A percentile compares a stretch with the other conserved stretches of the same genome.
Conservation (phyloP, 2,888 invertebrate species). For the Anodontia alba region DNA sequence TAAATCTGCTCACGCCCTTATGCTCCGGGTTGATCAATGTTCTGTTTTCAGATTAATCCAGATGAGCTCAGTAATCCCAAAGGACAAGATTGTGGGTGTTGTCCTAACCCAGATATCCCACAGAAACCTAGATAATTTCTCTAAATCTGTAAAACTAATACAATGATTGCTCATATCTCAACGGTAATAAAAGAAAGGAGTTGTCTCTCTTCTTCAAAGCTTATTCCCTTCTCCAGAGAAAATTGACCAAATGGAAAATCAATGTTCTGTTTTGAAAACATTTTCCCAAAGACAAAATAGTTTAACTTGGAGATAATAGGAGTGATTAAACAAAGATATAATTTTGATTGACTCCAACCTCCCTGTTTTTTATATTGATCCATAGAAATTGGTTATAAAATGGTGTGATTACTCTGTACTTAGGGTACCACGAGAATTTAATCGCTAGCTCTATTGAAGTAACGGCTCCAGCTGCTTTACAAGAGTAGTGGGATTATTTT, state of each 20-base stretch:
- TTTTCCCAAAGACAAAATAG: slow-evolving; percentile 10
- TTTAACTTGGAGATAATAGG: not conserved
- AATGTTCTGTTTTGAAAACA: not conserved
- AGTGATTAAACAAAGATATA: not conserved
- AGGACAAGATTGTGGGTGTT: too few relatives aligned
- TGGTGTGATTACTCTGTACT: not conserved
- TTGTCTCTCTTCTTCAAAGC: not conserved
- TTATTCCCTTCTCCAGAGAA: too few relatives aligned
- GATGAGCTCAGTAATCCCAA: too few relatives aligned
- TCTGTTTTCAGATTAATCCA: too few relatives aligned
- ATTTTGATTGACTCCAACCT: not conserved
- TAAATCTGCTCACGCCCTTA: too few relatives aligned
- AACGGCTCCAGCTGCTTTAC: not conserved
- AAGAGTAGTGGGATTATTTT: not conserved
- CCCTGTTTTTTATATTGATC: slow-evolving; percentile 5
- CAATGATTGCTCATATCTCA: not conserved
- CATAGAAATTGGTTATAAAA: slow-evolving; percentile 5
- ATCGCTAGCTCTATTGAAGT: not conserved
- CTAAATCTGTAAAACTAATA: not conserved
- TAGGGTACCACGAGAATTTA: not conserved
- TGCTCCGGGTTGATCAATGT: too few relatives aligned
- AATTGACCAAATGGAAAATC: slow-evolving; percentile 16
- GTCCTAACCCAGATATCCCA: too few relatives aligned
- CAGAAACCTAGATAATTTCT: not conserved
- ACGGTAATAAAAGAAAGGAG: not conserved